These are phyloP conservation scores for Nematostella vectensis DNA, from an alignment of 92 coral and sea anemone species.

Conservation along the genomic window DNA sequence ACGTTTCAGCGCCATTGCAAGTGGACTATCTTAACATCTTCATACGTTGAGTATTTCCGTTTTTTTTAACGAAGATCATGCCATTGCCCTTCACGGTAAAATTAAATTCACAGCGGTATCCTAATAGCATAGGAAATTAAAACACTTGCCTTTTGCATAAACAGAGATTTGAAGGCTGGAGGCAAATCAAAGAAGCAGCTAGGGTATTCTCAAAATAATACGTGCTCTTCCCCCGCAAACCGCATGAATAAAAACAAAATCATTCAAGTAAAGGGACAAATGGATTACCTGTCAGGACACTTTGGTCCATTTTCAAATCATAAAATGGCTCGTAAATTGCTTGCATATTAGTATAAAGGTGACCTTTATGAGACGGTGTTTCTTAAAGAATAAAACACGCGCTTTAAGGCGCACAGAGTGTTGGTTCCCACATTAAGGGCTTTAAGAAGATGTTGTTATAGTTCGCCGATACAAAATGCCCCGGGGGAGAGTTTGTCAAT, in stretches of 20 bases:
- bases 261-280: background rate
- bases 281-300: background rate
- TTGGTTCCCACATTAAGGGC: no score
- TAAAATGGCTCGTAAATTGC: background rate
- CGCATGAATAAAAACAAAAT: background rate
- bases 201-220: background rate
- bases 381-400: no score
- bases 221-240: no score
- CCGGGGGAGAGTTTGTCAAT: no score
- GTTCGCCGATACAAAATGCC: no score
- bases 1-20: no score
- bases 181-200: background rate
- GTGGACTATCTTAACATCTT: constrained; percentile 15
- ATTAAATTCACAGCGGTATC: constrained; percentile 14
- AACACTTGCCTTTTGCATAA: constrained; percentile 36
- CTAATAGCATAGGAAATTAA: constrained; percentile 38
- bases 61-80: constrained; percentile 46
- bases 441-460: no score
- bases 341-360: background rate
- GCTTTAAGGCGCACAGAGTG: no score
- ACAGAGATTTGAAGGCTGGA: constrained; percentile 6
- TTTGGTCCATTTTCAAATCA: background rate
- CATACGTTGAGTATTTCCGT: constrained; percentile 27
- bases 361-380: no score
- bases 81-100: constrained; percentile 28